phyloP scores from a whole-genome alignment of 2,113 vertebrate species.

The Lophius piscatorius region DNA sequence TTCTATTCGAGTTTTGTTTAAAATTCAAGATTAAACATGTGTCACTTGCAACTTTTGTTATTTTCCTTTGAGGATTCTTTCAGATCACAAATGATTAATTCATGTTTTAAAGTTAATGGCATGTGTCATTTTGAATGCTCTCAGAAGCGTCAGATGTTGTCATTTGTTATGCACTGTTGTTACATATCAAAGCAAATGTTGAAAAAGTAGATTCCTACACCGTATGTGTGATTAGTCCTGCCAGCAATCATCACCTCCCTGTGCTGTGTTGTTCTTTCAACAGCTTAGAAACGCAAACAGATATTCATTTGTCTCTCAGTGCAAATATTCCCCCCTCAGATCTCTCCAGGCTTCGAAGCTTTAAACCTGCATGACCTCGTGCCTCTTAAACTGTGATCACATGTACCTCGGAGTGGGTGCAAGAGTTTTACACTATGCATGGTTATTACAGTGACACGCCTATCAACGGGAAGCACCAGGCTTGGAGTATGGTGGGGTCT shows the following conservation, averaged over 20 bases:
- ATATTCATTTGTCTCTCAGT: constrained; percentile 35
- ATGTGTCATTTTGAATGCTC: constrained; percentile 67
- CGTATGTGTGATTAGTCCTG: constrained; percentile 30
- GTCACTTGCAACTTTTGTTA: constrained; percentile 76
- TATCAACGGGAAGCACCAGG: constrained; percentile 70
- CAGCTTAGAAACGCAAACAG: constrained; percentile 41
- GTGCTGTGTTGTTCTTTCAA: constrained; percentile 21
- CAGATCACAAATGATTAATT: constrained; percentile 71
- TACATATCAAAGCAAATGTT: constrained; percentile 69
- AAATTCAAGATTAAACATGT: constrained; percentile 77
- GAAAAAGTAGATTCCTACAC: constrained; percentile 42
- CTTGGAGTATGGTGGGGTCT: constrained; percentile 46
- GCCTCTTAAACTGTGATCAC: constrained; percentile 51
- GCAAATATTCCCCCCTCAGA: constrained; percentile 29
- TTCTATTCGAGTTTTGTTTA: constrained; percentile 70
- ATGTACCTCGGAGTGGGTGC: constrained; percentile 51
- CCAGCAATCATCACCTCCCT: constrained; percentile 33
- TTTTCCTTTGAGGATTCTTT: constrained; percentile 72
- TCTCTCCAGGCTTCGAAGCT: constrained; percentile 24
- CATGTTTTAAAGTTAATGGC: constrained; percentile 66
- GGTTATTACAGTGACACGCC: constrained; percentile 73
- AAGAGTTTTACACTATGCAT: constrained; percentile 36
- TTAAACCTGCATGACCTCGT: constrained; percentile 51
- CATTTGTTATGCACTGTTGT: constrained; percentile 52
- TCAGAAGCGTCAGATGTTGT: constrained; percentile 63